phyloP scores from a whole-genome alignment of 2,888 invertebrate species.

The Eupithecia abbreviata region DNA sequence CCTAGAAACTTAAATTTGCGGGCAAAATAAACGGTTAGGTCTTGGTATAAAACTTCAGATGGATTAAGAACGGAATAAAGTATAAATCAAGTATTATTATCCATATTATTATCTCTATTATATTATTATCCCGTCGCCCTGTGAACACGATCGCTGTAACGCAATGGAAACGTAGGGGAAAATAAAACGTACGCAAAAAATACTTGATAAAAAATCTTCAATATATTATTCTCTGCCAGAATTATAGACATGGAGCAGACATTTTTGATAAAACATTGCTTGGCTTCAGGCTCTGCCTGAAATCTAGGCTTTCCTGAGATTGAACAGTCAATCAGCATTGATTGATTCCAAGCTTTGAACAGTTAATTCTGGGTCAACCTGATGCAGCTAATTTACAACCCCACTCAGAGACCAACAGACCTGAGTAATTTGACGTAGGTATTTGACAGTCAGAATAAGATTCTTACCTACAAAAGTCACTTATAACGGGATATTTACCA shows the following conservation, averaged over 20 bases:
- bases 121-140: no score
- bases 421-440: not conserved
- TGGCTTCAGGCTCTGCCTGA: not conserved
- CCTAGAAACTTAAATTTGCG: no score
- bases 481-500: no score
- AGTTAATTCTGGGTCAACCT: constrained; percentile 2
- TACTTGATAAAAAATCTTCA: no score
- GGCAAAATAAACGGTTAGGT: not conserved
- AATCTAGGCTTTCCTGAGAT: not conserved
- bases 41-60: not conserved
- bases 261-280: no score
- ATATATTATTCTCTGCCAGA: no score
- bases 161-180: no score
- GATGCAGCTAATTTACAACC: not conserved
- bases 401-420: not conserved
- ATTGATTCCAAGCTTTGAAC: not conserved
- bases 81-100: no score
- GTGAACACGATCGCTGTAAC: no score
- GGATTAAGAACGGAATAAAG: not conserved
- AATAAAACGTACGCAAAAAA: no score
- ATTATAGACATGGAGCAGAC: no score
- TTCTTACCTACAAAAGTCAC: not conserved
- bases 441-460: not conserved
- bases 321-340: not conserved
- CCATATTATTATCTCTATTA: no score